A percentile compares a stretch with the other conserved stretches of the same genome.
These are phyloP conservation scores for Falco peregrinus DNA, from an alignment of 2,797 vertebrate species.

Conservation along the genomic window DNA sequence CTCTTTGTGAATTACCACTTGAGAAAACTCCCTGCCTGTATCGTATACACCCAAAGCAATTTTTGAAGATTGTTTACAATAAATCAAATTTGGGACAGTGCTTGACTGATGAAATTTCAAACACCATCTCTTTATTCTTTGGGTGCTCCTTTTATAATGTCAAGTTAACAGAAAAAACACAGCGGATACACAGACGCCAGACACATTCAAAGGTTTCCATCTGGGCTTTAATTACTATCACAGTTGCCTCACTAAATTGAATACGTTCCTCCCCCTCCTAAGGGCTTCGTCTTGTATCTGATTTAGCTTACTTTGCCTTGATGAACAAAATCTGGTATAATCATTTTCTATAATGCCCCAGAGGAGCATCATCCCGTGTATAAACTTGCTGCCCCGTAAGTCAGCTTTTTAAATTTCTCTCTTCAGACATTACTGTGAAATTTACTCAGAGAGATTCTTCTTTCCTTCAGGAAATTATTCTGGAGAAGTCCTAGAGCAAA, in stretches of 20 bases:
- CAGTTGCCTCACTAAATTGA: conserved; percentile 64
- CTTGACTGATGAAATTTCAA: conserved; percentile 70
- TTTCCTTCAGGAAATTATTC: conserved; percentile 54
- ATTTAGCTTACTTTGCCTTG: conserved; percentile 64
- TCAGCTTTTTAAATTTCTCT: conserved; percentile 19
- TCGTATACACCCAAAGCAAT: conserved; percentile 40
- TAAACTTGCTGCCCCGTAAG: conserved; percentile 24
- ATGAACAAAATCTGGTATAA: conserved; percentile 65
- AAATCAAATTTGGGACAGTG: conserved; percentile 60
- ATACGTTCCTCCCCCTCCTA: conserved; percentile 29
- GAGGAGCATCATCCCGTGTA: conserved; percentile 47
- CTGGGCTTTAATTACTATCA: conserved; percentile 60
- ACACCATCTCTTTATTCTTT: conserved; percentile 55
- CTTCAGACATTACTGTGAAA: conserved; percentile 5
- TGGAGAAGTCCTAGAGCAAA: conserved; percentile 4
- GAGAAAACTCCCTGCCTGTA: conserved; percentile 41
- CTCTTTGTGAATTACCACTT: conserved; percentile 56
- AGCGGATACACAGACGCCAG: conserved; percentile 31
- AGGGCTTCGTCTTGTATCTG: conserved; percentile 58
- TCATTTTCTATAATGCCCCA: conserved; percentile 40
- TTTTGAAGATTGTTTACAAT: conserved; percentile 60
- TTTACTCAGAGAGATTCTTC: neutral
- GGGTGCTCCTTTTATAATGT: conserved; percentile 60
- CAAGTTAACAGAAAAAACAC: conserved; percentile 64
- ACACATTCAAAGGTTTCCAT: conserved; percentile 62